Percentiles rank a stretch among this genome's conserved stretches.
Evolutionary conservation across 1,140 invertebrate species (phyloP).

Genomic region (Eriosoma lanigerum): DNA sequence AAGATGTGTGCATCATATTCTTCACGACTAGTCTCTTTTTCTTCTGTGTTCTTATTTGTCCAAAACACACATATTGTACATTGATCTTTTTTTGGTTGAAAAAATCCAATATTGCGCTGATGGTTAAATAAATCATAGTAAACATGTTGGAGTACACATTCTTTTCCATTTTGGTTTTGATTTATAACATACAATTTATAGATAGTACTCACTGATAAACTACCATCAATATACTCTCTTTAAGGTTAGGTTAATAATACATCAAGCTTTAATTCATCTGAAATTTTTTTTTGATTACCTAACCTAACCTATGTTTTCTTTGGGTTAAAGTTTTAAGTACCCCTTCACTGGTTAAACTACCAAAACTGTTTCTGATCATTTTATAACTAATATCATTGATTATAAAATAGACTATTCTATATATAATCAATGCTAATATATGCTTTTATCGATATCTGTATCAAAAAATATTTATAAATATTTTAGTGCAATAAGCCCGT

Average conservation of each 20-base stretch:
- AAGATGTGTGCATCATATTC: no score
- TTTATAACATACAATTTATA: conserved; percentile 49
- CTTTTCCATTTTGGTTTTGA: conserved; percentile 37
- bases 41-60: no score
- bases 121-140: conserved; percentile 52
- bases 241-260: conserved; percentile 47
- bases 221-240: conserved; percentile 53
- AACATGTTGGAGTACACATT: conserved; percentile 48
- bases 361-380: conserved; percentile 9
- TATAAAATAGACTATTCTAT: no score
- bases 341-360: not conserved
- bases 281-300: conserved; percentile 41
- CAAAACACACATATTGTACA: conserved; percentile 51
- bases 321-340: not conserved
- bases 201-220: conserved; percentile 26
- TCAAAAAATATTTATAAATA: not conserved
- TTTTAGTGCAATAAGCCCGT: not conserved
- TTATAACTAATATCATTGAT: conserved; percentile 26
- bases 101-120: conserved; percentile 52
- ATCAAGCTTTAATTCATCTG: conserved; percentile 41
- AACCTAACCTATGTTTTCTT: conserved; percentile 52
- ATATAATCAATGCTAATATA: no score
- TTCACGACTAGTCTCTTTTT: no score
- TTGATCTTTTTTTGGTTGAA: conserved; percentile 54
- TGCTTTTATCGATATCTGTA: not conserved